These are phyloP conservation scores for Bostrychus sinensis DNA, from an alignment of 2,113 vertebrate genomes.

Conservation along the genomic window DNA sequence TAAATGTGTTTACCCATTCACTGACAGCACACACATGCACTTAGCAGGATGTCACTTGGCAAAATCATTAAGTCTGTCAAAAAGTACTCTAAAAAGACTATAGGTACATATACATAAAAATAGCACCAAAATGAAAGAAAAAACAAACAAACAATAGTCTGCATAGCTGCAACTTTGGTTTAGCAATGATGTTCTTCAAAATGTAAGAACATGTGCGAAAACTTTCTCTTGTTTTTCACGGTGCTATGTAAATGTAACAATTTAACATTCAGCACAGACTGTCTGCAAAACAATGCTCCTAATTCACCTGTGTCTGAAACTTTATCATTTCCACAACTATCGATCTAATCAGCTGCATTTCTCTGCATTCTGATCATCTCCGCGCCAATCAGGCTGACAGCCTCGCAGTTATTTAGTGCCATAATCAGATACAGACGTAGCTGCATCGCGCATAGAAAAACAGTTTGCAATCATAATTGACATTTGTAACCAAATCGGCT, in stretches of 20 bases:
- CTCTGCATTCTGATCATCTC: neutral
- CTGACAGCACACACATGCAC: no score
- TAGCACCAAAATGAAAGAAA: no score
- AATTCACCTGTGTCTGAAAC: neutral
- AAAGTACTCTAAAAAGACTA: no score
- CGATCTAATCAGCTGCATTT: conserved; percentile 1
- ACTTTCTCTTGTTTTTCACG: neutral
- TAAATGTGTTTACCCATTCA: no score
- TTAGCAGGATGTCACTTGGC: no score
- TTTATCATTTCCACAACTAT: neutral
- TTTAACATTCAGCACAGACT: neutral
- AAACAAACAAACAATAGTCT: no score
- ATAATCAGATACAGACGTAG: conserved; percentile 1
- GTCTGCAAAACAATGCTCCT: neutral
- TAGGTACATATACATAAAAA: no score
- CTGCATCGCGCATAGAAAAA: neutral
- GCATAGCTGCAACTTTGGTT: no score
- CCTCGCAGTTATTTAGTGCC: neutral
- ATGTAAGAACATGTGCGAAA: neutral
- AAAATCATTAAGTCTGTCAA: no score
- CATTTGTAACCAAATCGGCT: conserved; percentile 13
- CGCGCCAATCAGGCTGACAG: neutral
- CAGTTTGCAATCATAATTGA: conserved; percentile 17
- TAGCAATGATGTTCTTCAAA: neutral
- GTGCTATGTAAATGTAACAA: neutral